phyloP scores from a whole-genome alignment of 2,888 invertebrate species.

The Agriopis aurantiaria region DNA sequence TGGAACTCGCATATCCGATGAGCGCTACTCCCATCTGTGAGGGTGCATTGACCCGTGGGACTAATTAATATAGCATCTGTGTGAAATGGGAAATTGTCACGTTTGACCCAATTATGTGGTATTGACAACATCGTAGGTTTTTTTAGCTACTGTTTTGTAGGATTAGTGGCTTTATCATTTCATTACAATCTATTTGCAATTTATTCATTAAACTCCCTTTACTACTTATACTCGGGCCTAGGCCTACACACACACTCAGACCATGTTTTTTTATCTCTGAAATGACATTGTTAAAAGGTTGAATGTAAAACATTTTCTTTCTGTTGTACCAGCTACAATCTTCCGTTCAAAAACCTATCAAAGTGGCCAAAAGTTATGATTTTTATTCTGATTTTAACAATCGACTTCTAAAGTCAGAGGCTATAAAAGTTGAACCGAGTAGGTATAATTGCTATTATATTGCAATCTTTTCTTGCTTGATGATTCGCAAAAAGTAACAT shows the following conservation, averaged over 20 bases:
- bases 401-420: no score
- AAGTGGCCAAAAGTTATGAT: no score
- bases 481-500: not conserved
- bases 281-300: no score
- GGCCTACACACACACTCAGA: no score
- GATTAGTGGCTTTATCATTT: not conserved
- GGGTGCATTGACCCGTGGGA: conserved; percentile 24
- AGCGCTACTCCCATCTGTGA: conserved; percentile 25
- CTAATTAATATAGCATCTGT: conserved; percentile 31
- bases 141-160: not conserved
- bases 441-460: no score
- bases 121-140: conserved; percentile 17
- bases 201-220: not conserved
- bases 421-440: no score
- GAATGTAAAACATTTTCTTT: no score
- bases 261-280: no score
- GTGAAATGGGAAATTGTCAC: conserved; percentile 32
- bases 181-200: not conserved
- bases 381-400: no score
- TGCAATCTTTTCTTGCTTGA: not conserved
- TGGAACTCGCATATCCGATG: conserved; percentile 26
- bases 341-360: no score
- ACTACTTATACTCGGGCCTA: no score
- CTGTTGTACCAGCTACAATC: no score
- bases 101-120: conserved; percentile 30